These are phyloP conservation scores for Cyphomyrus plagiostoma DNA, from an alignment of 2,113 vertebrate genomes.

Conservation along the genomic window DNA sequence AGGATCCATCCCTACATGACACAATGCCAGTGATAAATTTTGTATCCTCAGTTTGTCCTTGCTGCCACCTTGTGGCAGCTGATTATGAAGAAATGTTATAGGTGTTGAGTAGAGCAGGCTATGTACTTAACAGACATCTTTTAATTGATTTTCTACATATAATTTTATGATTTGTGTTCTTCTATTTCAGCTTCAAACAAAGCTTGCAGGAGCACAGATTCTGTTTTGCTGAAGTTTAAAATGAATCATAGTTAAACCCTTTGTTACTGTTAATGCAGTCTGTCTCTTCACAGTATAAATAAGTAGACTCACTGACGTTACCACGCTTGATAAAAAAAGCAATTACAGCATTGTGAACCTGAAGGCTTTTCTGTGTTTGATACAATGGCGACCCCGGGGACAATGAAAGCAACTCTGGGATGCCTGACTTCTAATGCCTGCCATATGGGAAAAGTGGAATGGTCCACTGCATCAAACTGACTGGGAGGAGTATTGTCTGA, in stretches of 20 bases:
- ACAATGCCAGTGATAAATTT: background rate
- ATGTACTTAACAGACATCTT: no score
- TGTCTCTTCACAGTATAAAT: background rate
- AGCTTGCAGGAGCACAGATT: background rate
- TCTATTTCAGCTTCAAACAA: background rate
- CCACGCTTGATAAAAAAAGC: background rate
- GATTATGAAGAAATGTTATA: background rate
- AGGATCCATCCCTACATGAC: background rate
- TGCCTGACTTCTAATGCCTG: background rate
- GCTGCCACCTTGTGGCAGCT: conserved; percentile 18
- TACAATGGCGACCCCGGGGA: background rate
- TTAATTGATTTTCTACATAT: background rate
- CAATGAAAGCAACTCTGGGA: background rate
- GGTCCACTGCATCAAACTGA: background rate
- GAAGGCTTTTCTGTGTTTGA: background rate
- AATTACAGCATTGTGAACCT: background rate
- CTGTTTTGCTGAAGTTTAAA: background rate
- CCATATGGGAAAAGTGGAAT: background rate
- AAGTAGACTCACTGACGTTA: background rate
- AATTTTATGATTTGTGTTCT: background rate
- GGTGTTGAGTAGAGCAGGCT: background rate
- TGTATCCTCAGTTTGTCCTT: background rate
- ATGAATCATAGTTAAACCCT: background rate
- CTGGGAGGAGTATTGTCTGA: background rate
- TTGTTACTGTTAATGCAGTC: background rate